Conservation (phyloP, 2,888 invertebrate species). For the Hypselothyrea guttata region DNA sequence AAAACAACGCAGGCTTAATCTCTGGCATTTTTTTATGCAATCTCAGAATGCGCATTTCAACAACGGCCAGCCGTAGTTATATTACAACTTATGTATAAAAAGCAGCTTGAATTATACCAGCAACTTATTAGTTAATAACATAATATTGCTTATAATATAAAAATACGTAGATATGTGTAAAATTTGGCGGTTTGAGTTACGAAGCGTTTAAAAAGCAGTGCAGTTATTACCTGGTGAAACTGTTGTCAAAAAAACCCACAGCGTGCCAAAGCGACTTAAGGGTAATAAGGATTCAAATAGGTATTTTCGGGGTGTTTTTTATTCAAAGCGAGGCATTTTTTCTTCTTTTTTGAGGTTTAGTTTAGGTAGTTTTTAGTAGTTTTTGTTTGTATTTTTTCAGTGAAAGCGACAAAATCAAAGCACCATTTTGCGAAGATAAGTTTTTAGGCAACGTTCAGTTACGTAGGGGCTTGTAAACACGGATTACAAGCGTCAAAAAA, state of each 20-base stretch:
- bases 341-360: conserved; percentile 17
- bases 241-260: conserved; percentile 86
- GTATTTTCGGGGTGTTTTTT: conserved; percentile 29
- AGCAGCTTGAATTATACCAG: conserved; percentile 44
- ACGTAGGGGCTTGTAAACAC: conserved; percentile 39
- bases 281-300: conserved; percentile 52
- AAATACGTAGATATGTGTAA: conserved; percentile 36
- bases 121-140: conserved; percentile 44
- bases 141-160: conserved; percentile 3
- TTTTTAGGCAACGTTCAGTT: conserved; percentile 64
- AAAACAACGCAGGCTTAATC: too few relatives aligned
- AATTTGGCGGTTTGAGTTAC: conserved; percentile 53
- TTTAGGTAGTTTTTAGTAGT: conserved; percentile 11
- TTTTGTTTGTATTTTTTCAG: conserved; percentile 20
- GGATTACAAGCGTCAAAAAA: conserved; percentile 47
- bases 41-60: conserved; percentile 19
- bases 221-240: conserved; percentile 83
- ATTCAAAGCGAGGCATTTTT: conserved; percentile 34
- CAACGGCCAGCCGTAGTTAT: conserved; percentile 22
- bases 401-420: conserved; percentile 65
- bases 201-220: conserved; percentile 83
- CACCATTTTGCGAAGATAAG: conserved; percentile 52
- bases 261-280: conserved; percentile 85
- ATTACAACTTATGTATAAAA: conserved; percentile 7
- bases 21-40: not conserved